These are phyloP conservation scores for Pristionchus entomophagus DNA, from an alignment of 2,888 invertebrate species.

Conservation along the genomic window DNA sequence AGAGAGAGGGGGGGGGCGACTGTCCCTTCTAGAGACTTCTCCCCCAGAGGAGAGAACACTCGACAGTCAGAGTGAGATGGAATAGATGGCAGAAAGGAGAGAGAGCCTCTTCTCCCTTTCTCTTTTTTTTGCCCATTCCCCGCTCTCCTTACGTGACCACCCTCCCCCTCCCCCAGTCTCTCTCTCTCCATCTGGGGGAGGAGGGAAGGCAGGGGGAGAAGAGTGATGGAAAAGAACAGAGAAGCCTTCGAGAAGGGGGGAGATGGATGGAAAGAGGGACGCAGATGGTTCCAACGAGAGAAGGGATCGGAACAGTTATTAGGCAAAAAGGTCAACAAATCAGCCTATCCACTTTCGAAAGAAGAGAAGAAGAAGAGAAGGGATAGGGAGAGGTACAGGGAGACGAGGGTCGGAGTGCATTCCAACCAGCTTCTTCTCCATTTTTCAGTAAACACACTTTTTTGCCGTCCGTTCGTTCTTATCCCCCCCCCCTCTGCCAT, in stretches of 20 bases:
- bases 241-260: not conserved
- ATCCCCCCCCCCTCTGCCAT: conserved; percentile 1
- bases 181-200: conserved; percentile 24
- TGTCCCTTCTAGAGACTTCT: not conserved
- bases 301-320: conserved; percentile 31
- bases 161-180: conserved; percentile 21
- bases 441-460: conserved; percentile 32
- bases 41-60: not conserved
- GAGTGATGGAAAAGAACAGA: conserved; percentile 17
- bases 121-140: not conserved
- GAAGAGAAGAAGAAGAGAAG: not conserved
- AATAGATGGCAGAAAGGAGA: not conserved
- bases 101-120: conserved; percentile 3
- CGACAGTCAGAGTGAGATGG: no score
- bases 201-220: not conserved
- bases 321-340: conserved; percentile 36
- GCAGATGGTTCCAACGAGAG: not conserved
- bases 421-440: not conserved
- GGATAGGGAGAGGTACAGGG: no score
- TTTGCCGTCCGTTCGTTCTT: not conserved
- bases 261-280: not conserved
- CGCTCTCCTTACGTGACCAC: conserved; percentile 12
- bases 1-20: no score
- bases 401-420: conserved; percentile 17
- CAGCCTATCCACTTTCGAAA: not conserved